Conservation (phyloP, 2,888 invertebrate genomes). For the Heteropelma amictum region DNA sequence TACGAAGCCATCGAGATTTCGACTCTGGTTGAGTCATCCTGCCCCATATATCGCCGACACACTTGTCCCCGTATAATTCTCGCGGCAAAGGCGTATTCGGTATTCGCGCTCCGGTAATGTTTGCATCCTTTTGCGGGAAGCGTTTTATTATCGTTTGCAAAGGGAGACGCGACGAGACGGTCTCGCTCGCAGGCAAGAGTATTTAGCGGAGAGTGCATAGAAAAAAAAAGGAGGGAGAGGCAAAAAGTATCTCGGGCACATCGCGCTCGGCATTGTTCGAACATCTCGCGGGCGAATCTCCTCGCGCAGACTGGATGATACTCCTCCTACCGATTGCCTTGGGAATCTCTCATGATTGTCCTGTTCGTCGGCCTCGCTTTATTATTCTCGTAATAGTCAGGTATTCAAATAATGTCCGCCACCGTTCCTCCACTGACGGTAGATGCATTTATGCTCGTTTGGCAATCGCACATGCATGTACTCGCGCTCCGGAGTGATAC, state of each 20-base stretch:
- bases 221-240: background rate
- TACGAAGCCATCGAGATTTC: background rate
- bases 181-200: slow-evolving; percentile 52
- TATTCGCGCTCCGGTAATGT: slow-evolving; percentile 62
- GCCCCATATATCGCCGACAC: slow-evolving; percentile 8
- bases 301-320: slow-evolving; percentile 10
- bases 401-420: slow-evolving; percentile 70
- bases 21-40: slow-evolving; percentile 3
- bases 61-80: slow-evolving; percentile 19
- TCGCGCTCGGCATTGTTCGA: slow-evolving; percentile 68
- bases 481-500: slow-evolving; percentile 55
- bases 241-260: slow-evolving; percentile 24
- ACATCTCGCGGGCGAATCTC: slow-evolving; percentile 38
- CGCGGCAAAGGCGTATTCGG: slow-evolving; percentile 36
- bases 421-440: slow-evolving; percentile 60
- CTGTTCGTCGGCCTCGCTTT: slow-evolving; percentile 57
- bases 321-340: slow-evolving; percentile 59
- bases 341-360: slow-evolving; percentile 78
- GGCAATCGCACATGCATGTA: slow-evolving; percentile 64
- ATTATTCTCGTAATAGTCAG: slow-evolving; percentile 71
- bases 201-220: background rate
- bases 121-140: slow-evolving; percentile 57
- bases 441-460: slow-evolving; percentile 61
- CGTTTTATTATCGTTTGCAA: slow-evolving; percentile 69
- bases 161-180: slow-evolving; percentile 54